phyloP scores from a whole-genome alignment of 2,113 vertebrate genomes.

The Mastomys coucha region DNA sequence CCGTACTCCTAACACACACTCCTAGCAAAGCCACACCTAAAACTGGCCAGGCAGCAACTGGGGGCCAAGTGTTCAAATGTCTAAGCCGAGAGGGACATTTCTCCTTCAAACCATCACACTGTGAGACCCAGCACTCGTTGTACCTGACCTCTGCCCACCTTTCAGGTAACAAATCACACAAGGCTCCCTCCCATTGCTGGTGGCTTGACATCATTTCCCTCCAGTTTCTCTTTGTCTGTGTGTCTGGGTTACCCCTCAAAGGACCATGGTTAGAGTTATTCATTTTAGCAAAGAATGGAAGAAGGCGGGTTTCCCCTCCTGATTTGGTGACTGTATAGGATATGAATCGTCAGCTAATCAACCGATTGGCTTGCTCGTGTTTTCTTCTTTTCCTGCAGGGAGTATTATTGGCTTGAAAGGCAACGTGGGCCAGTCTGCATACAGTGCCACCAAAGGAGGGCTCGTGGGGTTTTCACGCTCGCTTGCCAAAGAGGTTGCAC shows the following conservation, averaged over 20 bases:
- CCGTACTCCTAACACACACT: not conserved
- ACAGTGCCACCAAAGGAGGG: constrained; percentile 95
- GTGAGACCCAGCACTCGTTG: not conserved
- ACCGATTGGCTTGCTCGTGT: constrained; percentile 6
- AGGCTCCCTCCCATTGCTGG: not conserved
- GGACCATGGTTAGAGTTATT: constrained; percentile 9
- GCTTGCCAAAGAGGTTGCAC: constrained; percentile 95
- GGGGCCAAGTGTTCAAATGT: not conserved
- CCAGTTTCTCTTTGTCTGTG: not conserved
- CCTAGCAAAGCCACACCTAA: not conserved
- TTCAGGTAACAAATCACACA: not conserved
- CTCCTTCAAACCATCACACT: not conserved
- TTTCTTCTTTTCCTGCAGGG: constrained; percentile 86
- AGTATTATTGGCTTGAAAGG: constrained; percentile 94
- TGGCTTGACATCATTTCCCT: not conserved
- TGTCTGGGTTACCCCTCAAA: not conserved
- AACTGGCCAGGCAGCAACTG: not conserved
- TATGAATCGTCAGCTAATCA: not conserved
- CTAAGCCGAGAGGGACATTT: not conserved
- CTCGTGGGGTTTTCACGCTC: constrained; percentile 95
- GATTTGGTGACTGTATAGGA: constrained; percentile 2
- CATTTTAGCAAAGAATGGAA: constrained; percentile 25
- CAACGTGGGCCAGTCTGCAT: constrained; percentile 93
- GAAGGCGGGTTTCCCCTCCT: constrained; percentile 18
- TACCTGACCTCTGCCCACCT: not conserved